A percentile compares a stretch with the other conserved stretches of the same genome.
phyloP scores from a whole-genome alignment of 1,140 invertebrate genomes.

The Pseudachorutes palmiensis region DNA sequence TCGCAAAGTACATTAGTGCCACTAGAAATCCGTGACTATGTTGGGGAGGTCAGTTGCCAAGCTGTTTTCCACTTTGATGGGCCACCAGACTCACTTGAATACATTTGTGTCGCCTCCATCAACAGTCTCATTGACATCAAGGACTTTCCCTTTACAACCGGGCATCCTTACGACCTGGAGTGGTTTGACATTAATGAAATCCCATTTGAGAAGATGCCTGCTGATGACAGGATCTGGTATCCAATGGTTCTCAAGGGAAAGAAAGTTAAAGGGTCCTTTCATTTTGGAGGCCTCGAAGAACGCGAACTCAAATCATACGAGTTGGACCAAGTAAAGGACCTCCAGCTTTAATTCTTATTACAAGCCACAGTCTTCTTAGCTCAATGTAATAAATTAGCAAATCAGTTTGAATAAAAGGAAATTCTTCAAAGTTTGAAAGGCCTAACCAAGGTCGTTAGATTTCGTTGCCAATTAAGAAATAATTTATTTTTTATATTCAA shows the following conservation, averaged over 20 bases:
- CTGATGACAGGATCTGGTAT: slow-evolving; percentile 2
- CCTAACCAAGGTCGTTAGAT: too few species aligned
- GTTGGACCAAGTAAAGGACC: not conserved
- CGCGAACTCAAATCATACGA: not conserved
- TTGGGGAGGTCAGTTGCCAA: not conserved
- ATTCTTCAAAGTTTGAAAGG: not conserved
- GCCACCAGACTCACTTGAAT: not conserved
- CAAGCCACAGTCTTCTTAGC: too few species aligned
- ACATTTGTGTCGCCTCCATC: not conserved
- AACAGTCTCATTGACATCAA: slow-evolving; percentile 6
- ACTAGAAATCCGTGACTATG: slow-evolving; percentile 5
- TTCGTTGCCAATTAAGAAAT: too few species aligned
- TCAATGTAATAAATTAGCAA: too few species aligned
- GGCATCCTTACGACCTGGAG: not conserved
- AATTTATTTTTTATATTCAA: too few species aligned
- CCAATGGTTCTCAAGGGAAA: not conserved
- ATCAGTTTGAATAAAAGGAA: too few species aligned
- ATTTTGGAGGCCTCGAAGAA: slow-evolving; percentile 2
- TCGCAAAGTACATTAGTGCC: not conserved
- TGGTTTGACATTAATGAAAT: slow-evolving; percentile 10
- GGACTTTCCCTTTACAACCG: not conserved
- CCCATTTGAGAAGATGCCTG: slow-evolving; percentile 7
- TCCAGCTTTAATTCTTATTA: not conserved
- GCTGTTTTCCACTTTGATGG: not conserved
- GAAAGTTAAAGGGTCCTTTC: not conserved